phyloP scores from a whole-genome alignment of 2,797 vertebrate genomes.

The Oreochromis grahami region DNA sequence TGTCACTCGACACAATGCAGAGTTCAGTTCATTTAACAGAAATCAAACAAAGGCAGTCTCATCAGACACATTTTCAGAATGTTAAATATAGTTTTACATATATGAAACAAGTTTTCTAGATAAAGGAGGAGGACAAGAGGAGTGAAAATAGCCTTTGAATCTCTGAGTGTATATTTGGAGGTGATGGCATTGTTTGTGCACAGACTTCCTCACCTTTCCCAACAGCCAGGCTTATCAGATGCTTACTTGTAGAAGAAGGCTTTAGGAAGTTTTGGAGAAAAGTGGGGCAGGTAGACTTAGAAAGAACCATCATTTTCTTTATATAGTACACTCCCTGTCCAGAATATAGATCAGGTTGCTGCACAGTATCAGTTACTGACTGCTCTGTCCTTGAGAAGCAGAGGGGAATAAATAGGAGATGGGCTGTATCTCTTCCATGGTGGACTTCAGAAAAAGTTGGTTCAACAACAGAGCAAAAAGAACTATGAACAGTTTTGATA shows the following conservation, averaged over 20 bases:
- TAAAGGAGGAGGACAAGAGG: neutral
- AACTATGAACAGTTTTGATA: neutral
- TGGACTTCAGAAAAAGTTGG: conserved; percentile 38
- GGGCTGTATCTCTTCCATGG: conserved; percentile 14
- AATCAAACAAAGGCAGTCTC: neutral
- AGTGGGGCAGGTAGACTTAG: conserved; percentile 66
- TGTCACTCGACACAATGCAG: fast-evolving
- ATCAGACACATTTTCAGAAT: neutral
- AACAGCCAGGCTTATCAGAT: conserved; percentile 47
- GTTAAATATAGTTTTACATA: conserved; percentile 2
- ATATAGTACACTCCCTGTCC: conserved; percentile 64
- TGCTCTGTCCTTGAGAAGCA: conserved; percentile 62
- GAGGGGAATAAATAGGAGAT: neutral
- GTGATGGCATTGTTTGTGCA: neutral
- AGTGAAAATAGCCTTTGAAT: neutral
- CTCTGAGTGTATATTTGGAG: neutral
- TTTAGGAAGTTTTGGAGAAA: conserved; percentile 60
- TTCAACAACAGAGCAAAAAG: neutral
- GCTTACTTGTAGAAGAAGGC: conserved; percentile 25
- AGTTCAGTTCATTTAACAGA: neutral
- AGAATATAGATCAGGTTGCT: conserved; percentile 75
- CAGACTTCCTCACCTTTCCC: conserved; percentile 22
- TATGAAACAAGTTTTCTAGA: conserved; percentile 3
- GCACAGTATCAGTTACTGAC: conserved; percentile 38
- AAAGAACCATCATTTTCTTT: conserved; percentile 61